Percentiles rank a stretch among this genome's conserved stretches.
Evolutionary conservation across 2,797 vertebrate genomes (phyloP).

Genomic region (Toxotes lorentzi): DNA sequence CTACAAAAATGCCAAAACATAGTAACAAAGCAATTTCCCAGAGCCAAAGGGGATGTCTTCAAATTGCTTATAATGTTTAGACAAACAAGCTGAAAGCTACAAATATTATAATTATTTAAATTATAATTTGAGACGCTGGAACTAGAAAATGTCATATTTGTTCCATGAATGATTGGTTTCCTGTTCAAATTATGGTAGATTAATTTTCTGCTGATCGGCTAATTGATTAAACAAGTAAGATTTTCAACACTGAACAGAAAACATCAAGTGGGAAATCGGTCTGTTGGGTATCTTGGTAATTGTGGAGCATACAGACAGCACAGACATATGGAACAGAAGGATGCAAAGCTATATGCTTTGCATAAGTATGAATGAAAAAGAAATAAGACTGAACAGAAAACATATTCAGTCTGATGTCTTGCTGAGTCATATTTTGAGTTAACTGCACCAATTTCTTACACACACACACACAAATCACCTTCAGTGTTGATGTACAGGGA

Average conservation of each 20-base stretch:
- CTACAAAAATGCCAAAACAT: conserved; percentile 10
- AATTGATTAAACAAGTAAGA: conserved; percentile 43
- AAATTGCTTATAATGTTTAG: conserved; percentile 14
- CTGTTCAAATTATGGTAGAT: conserved; percentile 21
- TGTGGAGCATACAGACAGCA: conserved; percentile 3
- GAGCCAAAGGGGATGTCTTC: conserved; percentile 19
- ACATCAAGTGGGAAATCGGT: background rate
- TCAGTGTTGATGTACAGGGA: background rate
- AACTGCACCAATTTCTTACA: background rate
- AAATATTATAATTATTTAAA: conserved; percentile 31
- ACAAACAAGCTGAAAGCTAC: conserved; percentile 16
- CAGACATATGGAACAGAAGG: conserved; percentile 1
- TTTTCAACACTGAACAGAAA: conserved; percentile 20
- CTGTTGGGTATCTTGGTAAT: conserved; percentile 11
- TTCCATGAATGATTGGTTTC: background rate
- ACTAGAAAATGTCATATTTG: conserved; percentile 1
- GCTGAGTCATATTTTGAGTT: background rate
- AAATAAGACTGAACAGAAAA: background rate
- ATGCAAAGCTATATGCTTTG: background rate
- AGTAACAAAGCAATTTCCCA: conserved; percentile 31
- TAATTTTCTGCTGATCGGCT: conserved; percentile 25
- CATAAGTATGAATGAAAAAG: conserved; percentile 1
- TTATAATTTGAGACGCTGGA: conserved; percentile 22
- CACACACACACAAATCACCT: background rate
- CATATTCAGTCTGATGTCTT: background rate